Evolutionary conservation across 2,113 vertebrate genomes (phyloP), one percentile per base, ranked within the genome.

Genomic region (Tor tambroides): DNA sequence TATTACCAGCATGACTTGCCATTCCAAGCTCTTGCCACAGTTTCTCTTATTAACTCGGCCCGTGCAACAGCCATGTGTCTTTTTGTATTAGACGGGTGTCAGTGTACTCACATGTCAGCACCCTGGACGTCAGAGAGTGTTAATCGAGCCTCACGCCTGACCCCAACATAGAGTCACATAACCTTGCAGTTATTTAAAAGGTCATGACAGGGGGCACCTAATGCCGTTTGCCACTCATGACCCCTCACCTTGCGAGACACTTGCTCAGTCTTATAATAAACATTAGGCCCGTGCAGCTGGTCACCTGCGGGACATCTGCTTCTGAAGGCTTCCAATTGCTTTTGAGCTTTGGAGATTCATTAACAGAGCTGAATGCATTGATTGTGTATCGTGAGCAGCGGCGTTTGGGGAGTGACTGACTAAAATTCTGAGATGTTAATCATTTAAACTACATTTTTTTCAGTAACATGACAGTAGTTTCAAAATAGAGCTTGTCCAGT

Each of bases 111-210:
- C 87, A 56, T 54, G 61, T 79, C 85, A 85, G 35, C 79, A 77
- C 51, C 38, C 56, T 28, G 59, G 75, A 88, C 88, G 89, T 93
- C 87, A 89, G 84, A 26, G 86, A 90, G 85, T 63, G 79, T 85
- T 86, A 56, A 72, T 89, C 90, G 89, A 89, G 91, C 91, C 92
- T 92, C 90, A 89, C 83, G 85, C 91, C 91, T 91, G 89, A 91
- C 92, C 91, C 91, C 91, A 93, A 86, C 90, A 93, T 81, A 89
- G 88, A 89, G 72, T 92, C 90, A 90, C 91, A 92, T 94, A 92
- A 90, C 89, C 88, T 92, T 91, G 89, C 92, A 93, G 92, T 93
- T 93, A 93, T 94, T 94, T 93, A 88, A 93, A 91, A 94, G 94
- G 94, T 95, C 92, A 93, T 67, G 89, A 91, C 90, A 89, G 49